Conservation (phyloP, 2,113 vertebrate genomes). For the Peucedramus taeniatus region DNA sequence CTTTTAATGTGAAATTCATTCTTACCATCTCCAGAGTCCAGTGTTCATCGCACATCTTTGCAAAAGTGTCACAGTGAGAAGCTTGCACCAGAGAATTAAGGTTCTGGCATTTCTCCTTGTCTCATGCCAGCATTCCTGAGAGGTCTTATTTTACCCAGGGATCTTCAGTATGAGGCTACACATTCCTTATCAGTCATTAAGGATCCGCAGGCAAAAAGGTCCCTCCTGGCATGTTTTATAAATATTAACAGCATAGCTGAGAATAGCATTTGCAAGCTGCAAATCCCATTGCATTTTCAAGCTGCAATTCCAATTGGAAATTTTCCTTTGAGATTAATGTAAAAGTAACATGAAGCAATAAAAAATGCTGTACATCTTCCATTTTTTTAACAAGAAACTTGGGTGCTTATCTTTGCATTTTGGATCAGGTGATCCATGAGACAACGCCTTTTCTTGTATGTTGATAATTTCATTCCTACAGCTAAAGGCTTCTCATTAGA, state of each 20-base stretch:
- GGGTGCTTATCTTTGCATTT: not conserved
- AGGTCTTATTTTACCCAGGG: constrained; percentile 43
- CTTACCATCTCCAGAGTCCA: constrained; percentile 28
- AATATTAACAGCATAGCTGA: constrained; percentile 52
- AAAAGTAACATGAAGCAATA: not conserved
- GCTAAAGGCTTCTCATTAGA: not conserved
- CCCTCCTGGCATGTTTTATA: not conserved
- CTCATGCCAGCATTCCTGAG: constrained; percentile 35
- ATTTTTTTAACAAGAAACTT: not conserved
- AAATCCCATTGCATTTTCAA: constrained; percentile 40
- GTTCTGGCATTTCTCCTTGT: constrained; percentile 2
- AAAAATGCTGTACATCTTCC: not conserved
- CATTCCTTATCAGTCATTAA: constrained; percentile 7
- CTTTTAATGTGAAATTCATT: not conserved
- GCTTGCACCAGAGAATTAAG: constrained; percentile 21
- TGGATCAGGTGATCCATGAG: not conserved
- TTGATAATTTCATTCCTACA: not conserved
- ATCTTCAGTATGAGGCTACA: constrained; percentile 34
- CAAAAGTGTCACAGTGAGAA: constrained; percentile 21
- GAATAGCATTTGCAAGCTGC: constrained; percentile 27
- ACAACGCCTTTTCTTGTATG: not conserved
- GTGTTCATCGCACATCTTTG: constrained; percentile 1
- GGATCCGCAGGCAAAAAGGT: not conserved
- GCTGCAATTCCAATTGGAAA: not conserved
- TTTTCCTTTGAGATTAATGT: not conserved